Conservation (phyloP, 2,888 invertebrate species). For the Chymomyza procnemis region DNA sequence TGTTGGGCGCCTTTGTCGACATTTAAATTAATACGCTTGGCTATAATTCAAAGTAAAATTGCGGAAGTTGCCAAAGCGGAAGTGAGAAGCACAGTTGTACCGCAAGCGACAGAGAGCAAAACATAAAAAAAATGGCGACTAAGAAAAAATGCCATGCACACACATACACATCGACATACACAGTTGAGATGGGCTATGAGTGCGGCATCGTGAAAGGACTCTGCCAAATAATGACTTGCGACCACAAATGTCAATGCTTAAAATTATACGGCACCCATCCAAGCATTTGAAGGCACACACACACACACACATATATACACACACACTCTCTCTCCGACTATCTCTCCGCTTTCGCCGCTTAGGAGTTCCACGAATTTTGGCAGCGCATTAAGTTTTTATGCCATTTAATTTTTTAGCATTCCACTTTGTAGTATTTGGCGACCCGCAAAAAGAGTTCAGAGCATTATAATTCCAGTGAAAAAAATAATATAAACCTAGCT, state of each 20-base stretch:
- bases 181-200: not conserved
- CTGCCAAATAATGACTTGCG: slow-evolving; percentile 62
- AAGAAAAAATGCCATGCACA: slow-evolving; percentile 20
- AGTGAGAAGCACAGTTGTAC: slow-evolving; percentile 64
- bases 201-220: slow-evolving; percentile 4
- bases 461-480: not conserved
- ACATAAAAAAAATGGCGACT: slow-evolving; percentile 23
- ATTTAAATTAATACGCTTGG: slow-evolving; percentile 72
- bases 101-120: slow-evolving; percentile 30
- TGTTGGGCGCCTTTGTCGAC: slow-evolving; percentile 62
- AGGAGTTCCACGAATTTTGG: slow-evolving; percentile 51
- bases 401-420: slow-evolving; percentile 64
- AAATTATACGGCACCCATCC: slow-evolving; percentile 57
- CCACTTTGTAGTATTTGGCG: slow-evolving; percentile 12
- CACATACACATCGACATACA: slow-evolving; percentile 23
- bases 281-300: not conserved
- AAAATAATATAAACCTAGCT: not conserved
- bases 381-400: slow-evolving; percentile 69
- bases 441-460: not conserved
- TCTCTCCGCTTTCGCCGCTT: slow-evolving; percentile 9
- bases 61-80: slow-evolving; percentile 72
- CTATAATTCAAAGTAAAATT: slow-evolving; percentile 73
- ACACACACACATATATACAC: too few species aligned
- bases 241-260: slow-evolving; percentile 72
- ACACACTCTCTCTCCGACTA: not conserved